A percentile compares a stretch with the other conserved stretches of the same genome.
These are phyloP conservation scores for Lordiphosa mommai DNA, from an alignment of 1,140 invertebrate genomes.

Conservation along the genomic window DNA sequence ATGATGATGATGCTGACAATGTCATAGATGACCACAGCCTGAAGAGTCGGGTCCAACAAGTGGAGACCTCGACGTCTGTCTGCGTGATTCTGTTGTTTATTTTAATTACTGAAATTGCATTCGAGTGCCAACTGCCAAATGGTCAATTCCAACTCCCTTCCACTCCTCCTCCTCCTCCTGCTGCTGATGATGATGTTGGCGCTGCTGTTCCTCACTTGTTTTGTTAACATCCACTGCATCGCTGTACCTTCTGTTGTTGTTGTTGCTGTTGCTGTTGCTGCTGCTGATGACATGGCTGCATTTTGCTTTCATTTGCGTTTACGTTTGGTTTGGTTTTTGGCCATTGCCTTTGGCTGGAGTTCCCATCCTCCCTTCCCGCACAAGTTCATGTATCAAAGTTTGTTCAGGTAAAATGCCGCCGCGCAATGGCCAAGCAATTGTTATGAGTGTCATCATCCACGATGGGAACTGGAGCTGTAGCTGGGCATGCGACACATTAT, in stretches of 20 bases:
- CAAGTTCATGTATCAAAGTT: slow-evolving; percentile 67
- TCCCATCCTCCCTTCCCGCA: slow-evolving; percentile 1
- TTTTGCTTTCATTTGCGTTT: slow-evolving; percentile 71
- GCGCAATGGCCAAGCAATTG: slow-evolving; percentile 50
- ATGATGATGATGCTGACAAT: slow-evolving; percentile 59
- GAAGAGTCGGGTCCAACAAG: slow-evolving; percentile 8
- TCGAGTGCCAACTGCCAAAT: slow-evolving; percentile 73
- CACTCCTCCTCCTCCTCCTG: not conserved
- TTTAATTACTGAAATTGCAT: slow-evolving; percentile 79
- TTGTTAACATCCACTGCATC: slow-evolving; percentile 59
- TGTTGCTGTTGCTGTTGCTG: slow-evolving; percentile 38
- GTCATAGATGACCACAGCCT: slow-evolving; percentile 26
- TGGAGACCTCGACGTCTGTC: slow-evolving; percentile 22
- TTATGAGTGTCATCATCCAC: slow-evolving; percentile 71
- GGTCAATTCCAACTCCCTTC: slow-evolving; percentile 15
- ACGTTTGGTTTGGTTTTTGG: slow-evolving; percentile 60
- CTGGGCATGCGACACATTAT: slow-evolving; percentile 48
- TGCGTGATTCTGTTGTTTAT: slow-evolving; percentile 59
- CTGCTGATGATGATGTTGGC: not conserved
- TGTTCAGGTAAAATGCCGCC: slow-evolving; percentile 75
- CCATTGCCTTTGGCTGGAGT: slow-evolving; percentile 53
- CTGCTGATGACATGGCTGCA: slow-evolving; percentile 57
- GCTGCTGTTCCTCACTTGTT: slow-evolving; percentile 35
- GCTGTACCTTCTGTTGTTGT: slow-evolving; percentile 29
- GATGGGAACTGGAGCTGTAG: slow-evolving; percentile 15